Base-by-base conservation (phyloP, 1,140 invertebrate species). In the Elymnias hypermnestra region DNA sequence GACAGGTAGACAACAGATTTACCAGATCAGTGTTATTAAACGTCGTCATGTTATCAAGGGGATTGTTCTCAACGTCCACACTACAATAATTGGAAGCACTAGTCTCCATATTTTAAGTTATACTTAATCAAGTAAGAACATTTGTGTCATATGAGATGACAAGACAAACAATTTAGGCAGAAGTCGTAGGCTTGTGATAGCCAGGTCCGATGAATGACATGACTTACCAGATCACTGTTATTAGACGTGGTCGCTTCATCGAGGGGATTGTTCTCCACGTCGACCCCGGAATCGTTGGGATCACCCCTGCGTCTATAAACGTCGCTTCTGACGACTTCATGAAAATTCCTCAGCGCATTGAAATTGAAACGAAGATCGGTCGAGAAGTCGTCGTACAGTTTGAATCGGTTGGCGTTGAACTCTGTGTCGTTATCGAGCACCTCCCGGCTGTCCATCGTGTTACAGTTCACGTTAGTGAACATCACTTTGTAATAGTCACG, bases 401-500 rank as follows among this genome's bases (percentile, higher is more conserved):
- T 83, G 63, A 78, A 85, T 54, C 76, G 71, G 55, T 85, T 85
- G 22, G 82, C 78, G 50, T 85, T 85, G 63, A 82, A 77, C 43
- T 83, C 82, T 1, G 78, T 76, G 13, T 78, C 82, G 59, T 85
- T 85, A 51, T 85, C 82, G 41, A 85, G 62, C 0, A 70, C 47
- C 22, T 75, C 69, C 44, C 54, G 63, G 35, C 56, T 66, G 41
- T 59, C 33, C 19, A 44, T 53, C 19, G 56, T 38, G 22, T 71
- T 67, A 5, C 63, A 37, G 31, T 64, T 62, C 38, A 63, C 55
- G 50, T 60, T 73, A 12, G 56, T 66, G 49, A 68, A 78, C 55
- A 72, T 69, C 63, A 78, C 67, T 65, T 78, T 78, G 51, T 81
- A 81, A 47, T 75, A 83, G 49, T 84, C 76, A 22, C 81, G 72